Percentiles rank a stretch among this genome's conserved stretches.
These are phyloP conservation scores for Athetis lepigone DNA, from an alignment of 2,888 invertebrate genomes.

Conservation along the genomic window DNA sequence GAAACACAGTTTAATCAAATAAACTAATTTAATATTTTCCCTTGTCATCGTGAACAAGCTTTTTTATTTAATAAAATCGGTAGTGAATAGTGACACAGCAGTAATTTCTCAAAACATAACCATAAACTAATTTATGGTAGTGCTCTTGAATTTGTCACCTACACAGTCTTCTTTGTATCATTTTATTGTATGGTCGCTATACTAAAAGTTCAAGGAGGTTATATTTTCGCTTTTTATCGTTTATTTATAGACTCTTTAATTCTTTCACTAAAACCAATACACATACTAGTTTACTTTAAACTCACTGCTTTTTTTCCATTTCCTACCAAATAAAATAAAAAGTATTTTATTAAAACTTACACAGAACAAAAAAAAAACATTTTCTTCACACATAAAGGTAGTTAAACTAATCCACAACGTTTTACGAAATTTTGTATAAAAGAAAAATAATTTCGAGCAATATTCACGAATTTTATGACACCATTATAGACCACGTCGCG, in stretches of 20 bases:
- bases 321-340: not conserved
- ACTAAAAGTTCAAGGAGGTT: no score
- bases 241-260: no score
- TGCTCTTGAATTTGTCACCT: slow-evolving; percentile 9
- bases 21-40: not conserved
- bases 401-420: slow-evolving; percentile 9
- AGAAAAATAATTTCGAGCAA: slow-evolving; percentile 10
- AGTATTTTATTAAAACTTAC: not conserved
- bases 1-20: no score
- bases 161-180: not conserved
- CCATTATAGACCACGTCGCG: slow-evolving; percentile 49
- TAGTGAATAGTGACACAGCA: slow-evolving; percentile 14
- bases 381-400: not conserved
- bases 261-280: no score
- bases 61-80: slow-evolving; percentile 12
- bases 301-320: no score
- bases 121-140: not conserved
- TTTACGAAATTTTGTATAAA: not conserved
- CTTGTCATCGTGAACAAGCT: not conserved
- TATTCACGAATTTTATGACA: slow-evolving; percentile 23
- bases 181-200: not conserved
- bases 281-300: no score
- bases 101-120: not conserved
- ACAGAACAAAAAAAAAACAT: slow-evolving; percentile 1
- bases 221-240: no score